Evolutionary conservation across 1,140 invertebrate species (phyloP).

Genomic region (Protaetia brevitarsis): DNA sequence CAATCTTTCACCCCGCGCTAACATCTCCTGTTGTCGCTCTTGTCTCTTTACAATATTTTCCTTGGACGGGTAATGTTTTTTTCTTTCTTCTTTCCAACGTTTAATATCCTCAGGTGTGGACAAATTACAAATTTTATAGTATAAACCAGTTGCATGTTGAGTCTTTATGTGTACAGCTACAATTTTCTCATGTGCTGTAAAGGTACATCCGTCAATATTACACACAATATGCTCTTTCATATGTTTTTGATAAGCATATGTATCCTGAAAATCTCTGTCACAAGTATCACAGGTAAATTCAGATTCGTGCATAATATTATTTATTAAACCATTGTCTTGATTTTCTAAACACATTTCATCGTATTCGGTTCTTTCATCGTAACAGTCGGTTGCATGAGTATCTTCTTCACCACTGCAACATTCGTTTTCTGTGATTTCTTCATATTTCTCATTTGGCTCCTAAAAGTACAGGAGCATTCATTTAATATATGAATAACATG

Average conservation of each 20-base stretch:
- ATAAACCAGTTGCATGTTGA: slow-evolving; percentile 77
- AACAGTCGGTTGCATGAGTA: slow-evolving; percentile 28
- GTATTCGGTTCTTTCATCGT: not conserved
- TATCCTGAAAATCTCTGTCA: slow-evolving; percentile 64
- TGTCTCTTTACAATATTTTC: slow-evolving; percentile 66
- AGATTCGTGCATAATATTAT: slow-evolving; percentile 33
- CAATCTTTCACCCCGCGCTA: slow-evolving; percentile 61
- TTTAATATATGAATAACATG: not conserved
- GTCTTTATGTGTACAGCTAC: slow-evolving; percentile 75
- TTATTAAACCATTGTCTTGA: slow-evolving; percentile 30
- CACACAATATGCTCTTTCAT: slow-evolving; percentile 68
- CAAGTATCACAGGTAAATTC: slow-evolving; percentile 69
- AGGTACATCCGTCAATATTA: slow-evolving; percentile 76
- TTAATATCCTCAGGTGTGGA: slow-evolving; percentile 74
- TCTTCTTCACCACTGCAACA: slow-evolving; percentile 27
- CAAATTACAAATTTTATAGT: slow-evolving; percentile 68
- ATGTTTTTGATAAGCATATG: slow-evolving; percentile 61
- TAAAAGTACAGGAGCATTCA: slow-evolving; percentile 3
- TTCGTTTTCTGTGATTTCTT: not conserved
- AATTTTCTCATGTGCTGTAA: slow-evolving; percentile 72
- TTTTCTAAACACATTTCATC: slow-evolving; percentile 15
- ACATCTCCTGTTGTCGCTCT: slow-evolving; percentile 61
- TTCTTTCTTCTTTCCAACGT: slow-evolving; percentile 78
- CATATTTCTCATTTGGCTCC: not conserved
- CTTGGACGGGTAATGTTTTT: slow-evolving; percentile 69